Percentiles rank a stretch among this genome's conserved stretches.
phyloP scores from a whole-genome alignment of 2,888 invertebrate species.

The Fragum fragum region DNA sequence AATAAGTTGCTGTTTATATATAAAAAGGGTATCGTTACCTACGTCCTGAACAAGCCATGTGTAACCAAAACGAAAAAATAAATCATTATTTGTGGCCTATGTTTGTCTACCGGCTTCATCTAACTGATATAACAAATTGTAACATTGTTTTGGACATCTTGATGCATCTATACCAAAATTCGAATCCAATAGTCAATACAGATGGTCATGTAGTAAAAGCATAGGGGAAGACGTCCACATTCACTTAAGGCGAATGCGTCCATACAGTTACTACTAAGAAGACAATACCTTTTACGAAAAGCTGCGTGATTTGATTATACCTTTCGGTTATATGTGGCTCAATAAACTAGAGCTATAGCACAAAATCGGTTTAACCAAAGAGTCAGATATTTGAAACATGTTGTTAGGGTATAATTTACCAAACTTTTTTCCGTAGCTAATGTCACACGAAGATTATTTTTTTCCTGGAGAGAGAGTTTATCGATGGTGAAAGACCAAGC shows the following conservation, averaged over 20 bases:
- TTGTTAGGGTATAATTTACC: constrained; percentile 19
- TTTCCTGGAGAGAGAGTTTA: constrained; percentile 21
- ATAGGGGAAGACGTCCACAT: constrained; percentile 3
- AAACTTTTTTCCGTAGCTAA: constrained; percentile 1
- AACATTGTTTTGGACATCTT: constrained; percentile 39
- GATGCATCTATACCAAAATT: constrained; percentile 10
- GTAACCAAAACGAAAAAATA: constrained; percentile 32
- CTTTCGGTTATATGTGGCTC: constrained; percentile 11
- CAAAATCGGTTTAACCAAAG: constrained; percentile 13
- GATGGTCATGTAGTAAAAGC: constrained; percentile 25
- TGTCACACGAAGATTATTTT: constrained; percentile 7
- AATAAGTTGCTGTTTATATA: constrained; percentile 19
- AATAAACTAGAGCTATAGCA: constrained; percentile 19
- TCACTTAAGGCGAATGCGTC: constrained; percentile 11
- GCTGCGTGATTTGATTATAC: neutral
- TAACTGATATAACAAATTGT: constrained; percentile 27
- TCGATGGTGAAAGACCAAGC: constrained; percentile 11
- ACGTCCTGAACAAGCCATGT: constrained; percentile 31
- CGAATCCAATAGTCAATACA: constrained; percentile 39
- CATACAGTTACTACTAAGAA: constrained; percentile 7
- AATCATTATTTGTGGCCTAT: constrained; percentile 25
- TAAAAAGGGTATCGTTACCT: constrained; percentile 22
- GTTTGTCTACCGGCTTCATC: constrained; percentile 33
- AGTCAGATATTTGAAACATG: constrained; percentile 25
- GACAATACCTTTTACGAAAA: constrained; percentile 19